A percentile compares a stretch with the other conserved stretches of the same genome.
Conservation (phyloP, 1,140 invertebrate species). For the Helicoverpa zea region DNA sequence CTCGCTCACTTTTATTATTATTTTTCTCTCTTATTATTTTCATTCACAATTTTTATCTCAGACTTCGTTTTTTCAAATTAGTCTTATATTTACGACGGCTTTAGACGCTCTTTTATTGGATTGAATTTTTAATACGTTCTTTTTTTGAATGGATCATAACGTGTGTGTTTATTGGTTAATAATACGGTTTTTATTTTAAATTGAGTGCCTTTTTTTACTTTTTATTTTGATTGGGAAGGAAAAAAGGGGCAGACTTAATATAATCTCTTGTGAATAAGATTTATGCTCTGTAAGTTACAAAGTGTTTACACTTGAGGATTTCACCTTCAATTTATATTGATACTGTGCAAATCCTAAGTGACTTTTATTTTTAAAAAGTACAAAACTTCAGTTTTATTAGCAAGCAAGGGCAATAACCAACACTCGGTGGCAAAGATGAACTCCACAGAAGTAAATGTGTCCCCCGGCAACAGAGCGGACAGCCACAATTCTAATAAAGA, state of each 20-base stretch:
- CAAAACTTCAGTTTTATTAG: background rate
- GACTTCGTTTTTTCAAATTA: slow-evolving; percentile 45
- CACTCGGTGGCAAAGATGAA: slow-evolving; percentile 58
- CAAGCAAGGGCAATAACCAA: slow-evolving; percentile 19
- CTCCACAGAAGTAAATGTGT: slow-evolving; percentile 54
- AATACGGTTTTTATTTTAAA: background rate
- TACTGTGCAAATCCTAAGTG: slow-evolving; percentile 11
- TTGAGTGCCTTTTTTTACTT: background rate
- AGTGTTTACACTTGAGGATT: background rate
- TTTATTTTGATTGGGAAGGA: background rate
- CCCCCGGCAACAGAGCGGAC: slow-evolving; percentile 35
- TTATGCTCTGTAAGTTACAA: background rate
- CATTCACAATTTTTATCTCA: slow-evolving; percentile 26
- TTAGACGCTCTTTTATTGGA: slow-evolving; percentile 28
- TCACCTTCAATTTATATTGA: slow-evolving; percentile 10
- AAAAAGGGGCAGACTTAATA: background rate
- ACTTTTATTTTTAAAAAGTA: background rate
- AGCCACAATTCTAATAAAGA: slow-evolving; percentile 74
- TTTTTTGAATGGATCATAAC: slow-evolving; percentile 31
- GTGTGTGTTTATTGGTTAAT: slow-evolving; percentile 18
- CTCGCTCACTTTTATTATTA: slow-evolving; percentile 52
- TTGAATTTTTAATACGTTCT: background rate
- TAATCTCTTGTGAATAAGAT: background rate
- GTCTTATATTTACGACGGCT: slow-evolving; percentile 40
- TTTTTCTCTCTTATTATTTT: slow-evolving; percentile 50